These are phyloP conservation scores for Dendrophyllia cribrosa DNA, from an alignment of 64 coral and sea anemone genomes.

Conservation along the genomic window DNA sequence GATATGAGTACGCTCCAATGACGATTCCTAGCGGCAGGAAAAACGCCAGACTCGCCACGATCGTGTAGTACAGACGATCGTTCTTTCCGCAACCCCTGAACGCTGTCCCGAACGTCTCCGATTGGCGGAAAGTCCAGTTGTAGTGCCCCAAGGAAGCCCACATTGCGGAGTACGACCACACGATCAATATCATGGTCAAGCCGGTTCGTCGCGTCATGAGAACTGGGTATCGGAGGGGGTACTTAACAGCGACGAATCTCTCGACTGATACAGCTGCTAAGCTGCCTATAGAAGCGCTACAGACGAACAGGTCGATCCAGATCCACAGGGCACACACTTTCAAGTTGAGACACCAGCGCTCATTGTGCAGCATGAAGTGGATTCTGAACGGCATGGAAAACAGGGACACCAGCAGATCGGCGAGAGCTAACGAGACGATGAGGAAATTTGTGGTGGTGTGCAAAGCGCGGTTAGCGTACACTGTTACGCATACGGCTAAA, in stretches of 20 bases:
- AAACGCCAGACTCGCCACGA: slow-evolving; percentile 70
- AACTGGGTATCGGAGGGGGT: slow-evolving; percentile 63
- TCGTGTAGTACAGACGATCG: slow-evolving; percentile 81
- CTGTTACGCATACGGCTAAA: slow-evolving; percentile 59
- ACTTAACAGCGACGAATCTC: slow-evolving; percentile 84
- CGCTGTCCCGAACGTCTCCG: slow-evolving; percentile 39
- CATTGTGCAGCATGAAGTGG: slow-evolving; percentile 65
- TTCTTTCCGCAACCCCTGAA: slow-evolving; percentile 43
- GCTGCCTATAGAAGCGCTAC: slow-evolving; percentile 85
- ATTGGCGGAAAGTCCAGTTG: slow-evolving; percentile 63
- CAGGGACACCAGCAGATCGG: slow-evolving; percentile 81
- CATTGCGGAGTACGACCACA: slow-evolving; percentile 76
- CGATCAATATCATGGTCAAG: slow-evolving; percentile 47
- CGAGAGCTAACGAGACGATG: slow-evolving; percentile 77
- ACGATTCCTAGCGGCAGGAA: slow-evolving; percentile 74
- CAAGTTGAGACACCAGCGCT: slow-evolving; percentile 61
- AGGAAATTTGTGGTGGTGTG: slow-evolving; percentile 80
- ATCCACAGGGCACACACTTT: slow-evolving; percentile 79
- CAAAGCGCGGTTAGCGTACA: slow-evolving; percentile 52
- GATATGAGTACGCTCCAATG: slow-evolving; percentile 73
- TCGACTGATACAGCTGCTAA: slow-evolving; percentile 83
- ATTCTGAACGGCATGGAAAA: slow-evolving; percentile 83
- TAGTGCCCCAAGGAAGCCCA: slow-evolving; percentile 70
- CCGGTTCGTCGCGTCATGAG: slow-evolving; percentile 68
- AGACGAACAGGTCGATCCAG: slow-evolving; percentile 83